Evolutionary conservation across 2,888 invertebrate genomes (phyloP).

Genomic region (Sisyra terminalis): DNA sequence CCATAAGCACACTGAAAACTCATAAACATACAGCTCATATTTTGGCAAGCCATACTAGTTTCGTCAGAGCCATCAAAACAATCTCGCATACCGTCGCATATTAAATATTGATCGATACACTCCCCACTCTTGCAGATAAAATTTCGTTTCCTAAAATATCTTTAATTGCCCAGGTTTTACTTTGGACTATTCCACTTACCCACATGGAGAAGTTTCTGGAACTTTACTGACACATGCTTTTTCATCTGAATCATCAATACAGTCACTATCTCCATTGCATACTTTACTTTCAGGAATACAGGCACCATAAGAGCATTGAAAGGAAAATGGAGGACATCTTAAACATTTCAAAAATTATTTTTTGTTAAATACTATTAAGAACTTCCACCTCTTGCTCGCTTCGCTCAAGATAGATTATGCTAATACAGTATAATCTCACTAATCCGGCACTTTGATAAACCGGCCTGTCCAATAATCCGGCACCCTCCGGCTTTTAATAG

Average conservation of each 20-base stretch:
- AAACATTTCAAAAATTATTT: too few relatives aligned
- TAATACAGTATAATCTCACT: too few relatives aligned
- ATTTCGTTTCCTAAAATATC: not conserved
- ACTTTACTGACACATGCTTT: slow-evolving; percentile 4
- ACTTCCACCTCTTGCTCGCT: too few relatives aligned
- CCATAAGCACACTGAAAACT: slow-evolving; percentile 4
- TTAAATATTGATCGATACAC: not conserved
- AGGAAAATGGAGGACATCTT: slow-evolving; percentile 28
- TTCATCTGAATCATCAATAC: slow-evolving; percentile 32
- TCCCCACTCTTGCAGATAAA: not conserved
- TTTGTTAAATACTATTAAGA: too few relatives aligned
- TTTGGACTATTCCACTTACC: too few relatives aligned
- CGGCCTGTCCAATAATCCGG: too few relatives aligned
- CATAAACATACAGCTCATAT: not conserved
- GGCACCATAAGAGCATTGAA: slow-evolving; percentile 33
- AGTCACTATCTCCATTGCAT: slow-evolving; percentile 28
- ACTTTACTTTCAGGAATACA: slow-evolving; percentile 25
- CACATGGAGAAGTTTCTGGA: too few relatives aligned
- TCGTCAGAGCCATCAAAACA: slow-evolving; percentile 3
- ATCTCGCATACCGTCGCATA: not conserved
- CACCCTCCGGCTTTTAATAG: too few relatives aligned
- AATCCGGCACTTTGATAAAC: too few relatives aligned
- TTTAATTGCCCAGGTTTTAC: too few relatives aligned
- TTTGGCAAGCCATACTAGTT: not conserved
- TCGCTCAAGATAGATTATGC: too few relatives aligned